Conservation (phyloP, 1,140 invertebrate genomes). For the Cotesia glomerata region DNA sequence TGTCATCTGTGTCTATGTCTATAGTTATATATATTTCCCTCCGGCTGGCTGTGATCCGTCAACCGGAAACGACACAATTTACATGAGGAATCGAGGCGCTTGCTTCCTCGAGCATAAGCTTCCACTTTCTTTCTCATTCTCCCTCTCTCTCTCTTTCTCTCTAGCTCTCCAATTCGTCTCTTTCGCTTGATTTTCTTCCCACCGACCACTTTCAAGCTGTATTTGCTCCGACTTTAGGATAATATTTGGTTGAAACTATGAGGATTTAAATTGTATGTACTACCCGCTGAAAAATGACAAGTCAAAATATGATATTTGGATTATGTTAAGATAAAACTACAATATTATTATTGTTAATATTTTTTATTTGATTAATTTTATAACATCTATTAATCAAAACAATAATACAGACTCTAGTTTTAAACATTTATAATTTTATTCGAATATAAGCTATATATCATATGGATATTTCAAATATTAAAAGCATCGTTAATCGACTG, state of each 20-base stretch:
- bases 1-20: no score
- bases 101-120: constrained; percentile 41
- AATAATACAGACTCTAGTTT: no score
- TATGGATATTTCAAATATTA: no score
- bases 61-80: constrained; percentile 54
- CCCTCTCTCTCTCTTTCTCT: no score
- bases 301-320: constrained; percentile 26
- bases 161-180: not conserved
- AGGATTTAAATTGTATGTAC: constrained; percentile 2
- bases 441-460: no score
- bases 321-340: constrained; percentile 7
- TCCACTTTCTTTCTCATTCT: no score
- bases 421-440: no score
- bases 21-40: constrained; percentile 6
- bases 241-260: constrained; percentile 24
- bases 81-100: constrained; percentile 49
- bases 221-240: constrained; percentile 24
- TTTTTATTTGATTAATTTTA: not conserved
- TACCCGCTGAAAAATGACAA: constrained; percentile 24
- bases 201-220: constrained; percentile 26
- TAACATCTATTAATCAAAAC: no score
- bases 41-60: constrained; percentile 49
- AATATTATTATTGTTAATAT: constrained; percentile 1
- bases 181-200: constrained; percentile 10
- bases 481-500: no score